Conservation (phyloP, 2,888 invertebrate species). For the Sicus ferrugineus region DNA sequence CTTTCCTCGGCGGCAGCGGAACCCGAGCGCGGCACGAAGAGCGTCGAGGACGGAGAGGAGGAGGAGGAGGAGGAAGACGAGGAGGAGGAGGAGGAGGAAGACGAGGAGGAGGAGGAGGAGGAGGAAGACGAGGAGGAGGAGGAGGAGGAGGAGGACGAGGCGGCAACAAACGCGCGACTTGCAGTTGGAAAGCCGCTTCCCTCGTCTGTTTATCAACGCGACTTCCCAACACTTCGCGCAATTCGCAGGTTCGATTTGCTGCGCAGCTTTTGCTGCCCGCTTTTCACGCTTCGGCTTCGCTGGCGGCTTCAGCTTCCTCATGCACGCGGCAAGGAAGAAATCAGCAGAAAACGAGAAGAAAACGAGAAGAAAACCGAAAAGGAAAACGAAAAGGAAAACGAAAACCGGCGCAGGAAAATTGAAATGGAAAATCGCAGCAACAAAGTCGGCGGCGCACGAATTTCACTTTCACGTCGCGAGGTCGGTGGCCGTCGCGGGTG, state of each 20-base stretch:
- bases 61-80: background rate
- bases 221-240: background rate
- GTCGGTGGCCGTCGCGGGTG: slow-evolving; percentile 56
- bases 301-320: background rate
- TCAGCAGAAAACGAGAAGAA: slow-evolving; percentile 6
- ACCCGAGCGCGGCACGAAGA: too few species aligned
- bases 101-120: background rate
- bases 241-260: background rate
- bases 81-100: background rate
- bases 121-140: background rate
- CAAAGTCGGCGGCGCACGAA: slow-evolving; percentile 39
- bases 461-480: slow-evolving; percentile 61
- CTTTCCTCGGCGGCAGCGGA: background rate
- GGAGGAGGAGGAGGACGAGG: background rate
- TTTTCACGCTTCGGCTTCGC: background rate
- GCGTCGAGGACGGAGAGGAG: background rate
- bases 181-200: background rate
- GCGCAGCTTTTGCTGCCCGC: background rate
- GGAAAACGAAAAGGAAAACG: background rate
- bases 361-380: background rate
- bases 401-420: background rate
- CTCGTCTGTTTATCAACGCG: background rate
- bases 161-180: too few species aligned
- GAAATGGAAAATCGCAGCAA: background rate
- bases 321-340: background rate